These are phyloP conservation scores for Tipula confusa DNA, from an alignment of 2,888 invertebrate genomes.

Conservation along the genomic window DNA sequence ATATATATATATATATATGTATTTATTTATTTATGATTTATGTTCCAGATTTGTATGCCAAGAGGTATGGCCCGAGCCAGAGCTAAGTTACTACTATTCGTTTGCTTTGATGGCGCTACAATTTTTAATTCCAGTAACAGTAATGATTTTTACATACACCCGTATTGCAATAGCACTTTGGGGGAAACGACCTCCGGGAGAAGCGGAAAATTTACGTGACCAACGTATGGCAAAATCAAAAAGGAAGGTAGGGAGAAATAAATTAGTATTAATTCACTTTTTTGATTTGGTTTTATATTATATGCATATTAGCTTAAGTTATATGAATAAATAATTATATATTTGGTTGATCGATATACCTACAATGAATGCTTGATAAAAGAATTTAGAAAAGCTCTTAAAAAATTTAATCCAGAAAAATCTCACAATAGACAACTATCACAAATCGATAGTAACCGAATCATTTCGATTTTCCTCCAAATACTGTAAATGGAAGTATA, in stretches of 20 bases:
- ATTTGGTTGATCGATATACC: too few species aligned
- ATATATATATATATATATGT: too few species aligned
- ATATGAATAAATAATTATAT: too few species aligned
- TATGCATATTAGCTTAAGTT: too few species aligned
- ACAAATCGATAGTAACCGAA: too few species aligned
- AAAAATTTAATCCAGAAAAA: too few species aligned
- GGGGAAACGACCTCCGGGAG: slow-evolving; percentile 82
- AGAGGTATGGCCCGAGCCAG: slow-evolving; percentile 64
- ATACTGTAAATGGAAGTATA: too few species aligned
- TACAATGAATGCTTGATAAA: too few species aligned
- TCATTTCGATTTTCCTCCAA: too few species aligned
- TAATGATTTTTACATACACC: slow-evolving; percentile 78
- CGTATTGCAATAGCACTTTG: slow-evolving; percentile 82
- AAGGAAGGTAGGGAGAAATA: slow-evolving; percentile 64
- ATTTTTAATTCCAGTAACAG: slow-evolving; percentile 75
- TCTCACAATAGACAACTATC: too few species aligned
- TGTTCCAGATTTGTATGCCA: slow-evolving; percentile 63
- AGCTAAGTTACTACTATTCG: slow-evolving; percentile 69
- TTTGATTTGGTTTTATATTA: not conserved
- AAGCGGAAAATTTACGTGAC: slow-evolving; percentile 78
- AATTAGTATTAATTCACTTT: not conserved
- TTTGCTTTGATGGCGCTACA: slow-evolving; percentile 74
- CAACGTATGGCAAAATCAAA: slow-evolving; percentile 79
- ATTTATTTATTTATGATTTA: not conserved
- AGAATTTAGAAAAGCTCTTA: too few species aligned